Base-by-base conservation (phyloP, 2,888 invertebrate genomes). In the Netelia fuscicornis region DNA sequence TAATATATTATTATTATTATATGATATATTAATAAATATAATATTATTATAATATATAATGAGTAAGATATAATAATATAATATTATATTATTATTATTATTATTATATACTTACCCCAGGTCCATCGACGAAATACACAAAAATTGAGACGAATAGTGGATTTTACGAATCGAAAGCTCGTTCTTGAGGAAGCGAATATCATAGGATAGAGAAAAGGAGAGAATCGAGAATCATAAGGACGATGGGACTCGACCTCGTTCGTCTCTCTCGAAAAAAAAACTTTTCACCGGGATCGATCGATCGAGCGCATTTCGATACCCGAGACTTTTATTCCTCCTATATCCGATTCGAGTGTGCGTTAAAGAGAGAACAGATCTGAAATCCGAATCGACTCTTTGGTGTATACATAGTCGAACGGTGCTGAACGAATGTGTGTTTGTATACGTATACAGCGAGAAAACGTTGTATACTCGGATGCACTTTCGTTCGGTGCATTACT, bases 241-340 rank as follows among this genome's bases (percentile, higher is more conserved):
- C 56, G 71, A 58, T 56, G 58, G 42, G 56, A 37, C 13, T 20
- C 71, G 42, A 58, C 20, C 20, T 37, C 20, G 42, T 72, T 72
- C 71, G 30, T 25, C 30, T 52, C 44, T 52, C 25, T 17, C 17
- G 17, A 17, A 17, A 17, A 52, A 48, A 78, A 67, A 67, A 67
- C 13, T 48, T 60, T 13, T 20, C 64, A 20, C 17, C 23, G n/a
- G 48, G 23, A 52, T 70, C 78, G 52, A 23, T 78, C 77, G 77
- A 78, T 83, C 82, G 72, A 62, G 44, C 48, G 58, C 65, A 74
- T 78, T 78, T 78, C 77, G 77, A 83, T 83, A 78, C 62, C 62
- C 48, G 60, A 37, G 60, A 60, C 17, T 64, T 23, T 52, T n/a
- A 52, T 60, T 54, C 70, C 17, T 68, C 17, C 17, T 56, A 78